Conservation (phyloP, 2,113 vertebrate species). For the Poeciliopsis turrubarensis region DNA sequence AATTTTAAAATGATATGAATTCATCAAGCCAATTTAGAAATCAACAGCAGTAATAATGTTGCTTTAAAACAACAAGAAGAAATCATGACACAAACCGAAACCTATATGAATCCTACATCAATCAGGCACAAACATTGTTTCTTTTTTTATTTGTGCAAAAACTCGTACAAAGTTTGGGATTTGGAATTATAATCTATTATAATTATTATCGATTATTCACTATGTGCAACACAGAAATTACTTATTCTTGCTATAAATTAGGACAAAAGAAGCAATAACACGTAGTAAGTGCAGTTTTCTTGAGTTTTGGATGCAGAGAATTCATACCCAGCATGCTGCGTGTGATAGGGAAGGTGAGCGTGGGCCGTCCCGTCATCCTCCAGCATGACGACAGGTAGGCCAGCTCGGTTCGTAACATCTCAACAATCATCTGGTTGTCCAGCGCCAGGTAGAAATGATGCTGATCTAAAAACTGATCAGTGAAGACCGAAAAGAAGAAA, state of each 20-base stretch:
- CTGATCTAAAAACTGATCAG: slow-evolving; percentile 91
- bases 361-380: slow-evolving; percentile 97
- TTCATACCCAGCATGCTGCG: slow-evolving; percentile 88
- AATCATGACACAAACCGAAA: background rate
- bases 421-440: slow-evolving; percentile 99
- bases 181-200: background rate
- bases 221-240: background rate
- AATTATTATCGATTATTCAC: background rate
- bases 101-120: background rate
- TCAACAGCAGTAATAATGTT: background rate
- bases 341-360: slow-evolving; percentile 93
- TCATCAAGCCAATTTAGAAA: background rate
- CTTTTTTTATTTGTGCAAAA: background rate
- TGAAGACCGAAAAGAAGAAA: background rate
- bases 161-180: background rate
- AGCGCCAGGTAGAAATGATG: slow-evolving; percentile 98
- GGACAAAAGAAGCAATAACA: background rate
- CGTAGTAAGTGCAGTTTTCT: background rate
- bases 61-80: background rate
- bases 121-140: background rate
- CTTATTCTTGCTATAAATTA: background rate
- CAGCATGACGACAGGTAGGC: slow-evolving; percentile 95
- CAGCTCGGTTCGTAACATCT: slow-evolving; percentile 94
- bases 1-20: background rate
- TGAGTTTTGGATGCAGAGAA: background rate